Base-by-base conservation (phyloP, 1,140 invertebrate genomes). In the Tetranychus urticae region DNA sequence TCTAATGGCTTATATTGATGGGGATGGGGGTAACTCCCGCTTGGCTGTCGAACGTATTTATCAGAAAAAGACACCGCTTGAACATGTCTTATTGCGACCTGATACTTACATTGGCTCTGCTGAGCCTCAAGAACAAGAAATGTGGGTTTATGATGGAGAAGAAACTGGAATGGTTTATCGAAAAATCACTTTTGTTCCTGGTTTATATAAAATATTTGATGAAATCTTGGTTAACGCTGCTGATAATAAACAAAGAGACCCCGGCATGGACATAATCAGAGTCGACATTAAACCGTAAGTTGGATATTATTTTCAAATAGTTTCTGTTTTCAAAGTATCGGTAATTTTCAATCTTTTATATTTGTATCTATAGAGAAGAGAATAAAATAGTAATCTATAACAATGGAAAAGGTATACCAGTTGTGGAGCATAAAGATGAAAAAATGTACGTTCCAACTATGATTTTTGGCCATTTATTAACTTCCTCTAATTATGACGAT, bases 141-240 rank as follows among this genome's bases (percentile, higher is more conserved):
- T 97, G 90, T 99, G 93, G 92, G 78, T 98, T 0, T 92, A 81
- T 72, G 86, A 97, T 68, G 75, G 75, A 35, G 78, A 81, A 62
- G 78, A 83, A 62, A 75, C 74, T 65, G 68, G 67, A 31, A 92
- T 99, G 82, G 76, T 89, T 0, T 82, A 89, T 68, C 80, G 76
- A 69, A 84, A 96, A 68, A 84, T 98, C 36, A 86, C 82, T 39
- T 99, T 82, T 78, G 94, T 98, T 54, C 96, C 96, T 66, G 90
- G 91, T 61, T 77, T 99, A 4, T 99, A 97, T 73, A 99, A 99
- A 77, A 99, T 99, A 67, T 99, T 93, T 78, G 96, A 99, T 76
- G 96, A 99, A 83, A 98, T 99, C 66, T 74, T 90, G 64, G 96
- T 99, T 1, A 99, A 99, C 78, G 96, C 96, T 56, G 91, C 96